Base-by-base conservation (phyloP, 2,113 vertebrate genomes). In the Glareola pratincola region DNA sequence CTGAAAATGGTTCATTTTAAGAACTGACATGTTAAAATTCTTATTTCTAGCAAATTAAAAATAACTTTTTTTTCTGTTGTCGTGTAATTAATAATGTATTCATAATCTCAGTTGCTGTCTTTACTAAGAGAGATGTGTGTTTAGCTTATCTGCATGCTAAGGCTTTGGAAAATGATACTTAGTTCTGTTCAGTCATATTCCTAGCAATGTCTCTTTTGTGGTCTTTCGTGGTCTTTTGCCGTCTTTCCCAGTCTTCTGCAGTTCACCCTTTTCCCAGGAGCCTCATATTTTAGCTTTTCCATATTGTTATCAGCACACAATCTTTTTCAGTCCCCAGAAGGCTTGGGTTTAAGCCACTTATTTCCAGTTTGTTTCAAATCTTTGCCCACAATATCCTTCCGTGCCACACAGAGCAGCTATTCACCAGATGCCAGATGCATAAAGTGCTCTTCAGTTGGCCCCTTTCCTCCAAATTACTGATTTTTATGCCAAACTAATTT, bases 331-430 rank as follows among this genome's bases (percentile, higher is more conserved):
- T 92, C 45, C 50, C 81, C 48, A 91, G 78, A 95, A 96, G 53
- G n/a, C 48, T 86, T 92, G 37, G 62, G 85, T 96, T 89, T 91
- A 75, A 95, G 80, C 81, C 72, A 94, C 87, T 91, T 29, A 29
- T 87, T 95, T 82, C 92, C 67, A 90, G 80, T 83, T 90, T 89
- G 36, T 90, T 96, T 95, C 53, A 85, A 94, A 81, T 85, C 43
- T 94, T 97, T 92, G 59, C 78, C 83, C 78, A 83, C 88, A 73
- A 48, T 48, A 83, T 92, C 68, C 66, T 85, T 91, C 85, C 20
- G 21, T 82, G 37, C 73, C 53, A 62, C 27, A 37, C 48, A 91
- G 51, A 82, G 67, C 30, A 84, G 47, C 56, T 83, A 95, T 83
- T 97, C 68, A 91, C 71, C 57, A 91, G 63, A 62, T 90, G 94